phyloP scores from a whole-genome alignment of 1,140 invertebrate genomes.

The Drosophila serrata region DNA sequence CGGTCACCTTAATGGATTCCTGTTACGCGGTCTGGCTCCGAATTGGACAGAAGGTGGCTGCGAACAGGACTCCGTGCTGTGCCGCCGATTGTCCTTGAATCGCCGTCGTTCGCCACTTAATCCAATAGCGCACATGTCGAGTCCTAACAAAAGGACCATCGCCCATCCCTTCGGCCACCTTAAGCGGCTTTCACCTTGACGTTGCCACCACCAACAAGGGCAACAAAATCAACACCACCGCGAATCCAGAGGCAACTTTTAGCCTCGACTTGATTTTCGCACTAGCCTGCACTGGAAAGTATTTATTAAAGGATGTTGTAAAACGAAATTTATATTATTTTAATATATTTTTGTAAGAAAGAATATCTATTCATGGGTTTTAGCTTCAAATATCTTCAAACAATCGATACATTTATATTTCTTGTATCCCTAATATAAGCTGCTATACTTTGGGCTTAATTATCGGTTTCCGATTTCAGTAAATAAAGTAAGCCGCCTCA shows the following conservation, averaged over 20 bases:
- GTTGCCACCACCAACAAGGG: conserved; percentile 57
- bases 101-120: conserved; percentile 75
- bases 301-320: neutral
- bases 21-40: conserved; percentile 80
- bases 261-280: conserved; percentile 60
- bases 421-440: no score
- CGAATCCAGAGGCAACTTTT: conserved; percentile 20
- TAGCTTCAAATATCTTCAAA: no score
- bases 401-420: no score
- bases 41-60: conserved; percentile 78
- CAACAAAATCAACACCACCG: conserved; percentile 40
- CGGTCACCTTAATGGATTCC: conserved; percentile 81
- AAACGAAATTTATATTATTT: neutral
- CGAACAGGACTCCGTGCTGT: conserved; percentile 52
- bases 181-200: conserved; percentile 83
- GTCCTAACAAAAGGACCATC: conserved; percentile 60
- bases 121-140: conserved; percentile 83
- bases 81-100: conserved; percentile 82
- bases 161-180: conserved; percentile 43
- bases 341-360: neutral
- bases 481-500: no score
- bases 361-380: no score
- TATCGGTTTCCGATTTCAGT: no score
- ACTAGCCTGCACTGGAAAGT: conserved; percentile 31
- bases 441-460: no score